Percentiles rank a stretch among this genome's conserved stretches.
Conservation (phyloP, 2,113 vertebrate genomes). For the Myrmecophaga tridactyla region DNA sequence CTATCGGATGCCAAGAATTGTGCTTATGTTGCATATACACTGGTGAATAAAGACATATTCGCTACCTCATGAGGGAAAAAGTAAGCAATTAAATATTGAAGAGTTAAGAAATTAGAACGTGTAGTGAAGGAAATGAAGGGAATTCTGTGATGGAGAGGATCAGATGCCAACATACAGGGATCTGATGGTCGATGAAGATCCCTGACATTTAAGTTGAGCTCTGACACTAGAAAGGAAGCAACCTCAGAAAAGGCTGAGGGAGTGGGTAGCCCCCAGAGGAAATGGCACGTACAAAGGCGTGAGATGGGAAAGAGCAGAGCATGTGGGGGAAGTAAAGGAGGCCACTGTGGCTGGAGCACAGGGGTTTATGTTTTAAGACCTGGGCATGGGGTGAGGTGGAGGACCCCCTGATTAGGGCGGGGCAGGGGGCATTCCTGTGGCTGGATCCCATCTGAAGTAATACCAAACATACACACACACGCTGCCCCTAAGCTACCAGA, state of each 20-base stretch:
- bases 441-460: background rate
- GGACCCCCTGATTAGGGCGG: background rate
- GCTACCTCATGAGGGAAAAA: background rate
- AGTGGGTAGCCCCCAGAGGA: background rate
- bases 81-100: background rate
- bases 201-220: background rate
- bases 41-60: background rate
- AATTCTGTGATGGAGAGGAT: background rate
- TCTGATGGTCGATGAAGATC: background rate
- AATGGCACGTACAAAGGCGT: background rate
- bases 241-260: background rate
- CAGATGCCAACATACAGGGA: accelerated
- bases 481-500: background rate
- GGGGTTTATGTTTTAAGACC: background rate
- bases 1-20: accelerated
- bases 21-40: background rate
- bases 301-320: background rate
- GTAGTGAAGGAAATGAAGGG: background rate
- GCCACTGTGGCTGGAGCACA: background rate
- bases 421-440: background rate
- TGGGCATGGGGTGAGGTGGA: background rate
- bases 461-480: background rate
- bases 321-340: background rate
- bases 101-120: background rate
- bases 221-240: background rate